These are phyloP conservation scores for Dromococcyx pavoninus DNA, from an alignment of 2,797 vertebrate genomes.

Conservation along the genomic window DNA sequence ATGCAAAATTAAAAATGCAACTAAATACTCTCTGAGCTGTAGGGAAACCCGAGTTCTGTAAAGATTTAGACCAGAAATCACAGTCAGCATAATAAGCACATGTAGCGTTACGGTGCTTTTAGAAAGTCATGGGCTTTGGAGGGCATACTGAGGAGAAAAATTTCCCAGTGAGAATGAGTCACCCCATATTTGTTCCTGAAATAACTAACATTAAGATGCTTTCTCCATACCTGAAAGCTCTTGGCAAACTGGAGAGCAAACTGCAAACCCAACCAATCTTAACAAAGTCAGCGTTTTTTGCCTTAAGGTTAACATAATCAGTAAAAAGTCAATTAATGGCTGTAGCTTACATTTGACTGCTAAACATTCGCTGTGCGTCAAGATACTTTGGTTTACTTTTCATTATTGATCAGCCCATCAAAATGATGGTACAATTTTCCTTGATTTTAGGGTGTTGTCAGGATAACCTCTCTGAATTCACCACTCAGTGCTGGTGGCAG, in stretches of 20 bases:
- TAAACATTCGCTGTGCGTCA: not conserved
- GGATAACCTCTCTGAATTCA: not conserved
- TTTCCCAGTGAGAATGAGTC: not conserved
- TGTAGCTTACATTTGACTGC: not conserved
- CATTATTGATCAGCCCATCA: not conserved
- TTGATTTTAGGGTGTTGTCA: not conserved
- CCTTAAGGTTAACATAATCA: not conserved
- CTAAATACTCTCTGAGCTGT: not conserved
- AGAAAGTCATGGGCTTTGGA: not conserved
- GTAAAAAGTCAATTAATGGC: not conserved
- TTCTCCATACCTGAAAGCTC: not conserved
- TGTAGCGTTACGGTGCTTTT: not conserved
- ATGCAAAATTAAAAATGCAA: not conserved
- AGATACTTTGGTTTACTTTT: not conserved
- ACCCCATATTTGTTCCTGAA: not conserved
- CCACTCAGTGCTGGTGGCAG: not conserved
- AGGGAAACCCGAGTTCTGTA: not conserved
- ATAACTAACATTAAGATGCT: not conserved
- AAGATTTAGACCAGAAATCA: not conserved
- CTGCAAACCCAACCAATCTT: not conserved
- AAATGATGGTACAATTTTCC: not conserved
- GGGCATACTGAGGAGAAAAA: not conserved
- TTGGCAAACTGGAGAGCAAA: not conserved
- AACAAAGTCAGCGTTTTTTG: conserved; percentile 21
- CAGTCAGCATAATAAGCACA: not conserved